Evolutionary conservation across 2,797 vertebrate genomes (phyloP).

Genomic region (Gymnocypris eckloni): DNA sequence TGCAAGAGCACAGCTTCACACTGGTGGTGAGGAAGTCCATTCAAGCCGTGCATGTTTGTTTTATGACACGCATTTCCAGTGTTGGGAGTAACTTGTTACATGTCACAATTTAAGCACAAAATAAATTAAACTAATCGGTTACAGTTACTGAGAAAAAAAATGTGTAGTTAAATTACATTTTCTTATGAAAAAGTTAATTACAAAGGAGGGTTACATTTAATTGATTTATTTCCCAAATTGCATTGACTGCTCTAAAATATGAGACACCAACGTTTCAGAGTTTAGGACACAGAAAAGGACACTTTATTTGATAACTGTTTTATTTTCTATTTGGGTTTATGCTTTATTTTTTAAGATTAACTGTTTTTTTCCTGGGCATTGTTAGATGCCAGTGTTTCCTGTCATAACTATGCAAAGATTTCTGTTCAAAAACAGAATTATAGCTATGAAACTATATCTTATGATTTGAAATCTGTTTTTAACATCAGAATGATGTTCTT

Average conservation of each 20-base stretch:
- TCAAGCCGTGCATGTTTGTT: neutral
- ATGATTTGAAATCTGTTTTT: too few relatives aligned
- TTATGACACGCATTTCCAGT: neutral
- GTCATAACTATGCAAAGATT: too few relatives aligned
- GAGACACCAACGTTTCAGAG: too few relatives aligned
- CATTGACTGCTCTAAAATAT: neutral
- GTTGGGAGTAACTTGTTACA: neutral
- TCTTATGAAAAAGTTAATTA: neutral
- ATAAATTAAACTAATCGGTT: neutral
- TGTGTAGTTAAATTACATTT: neutral
- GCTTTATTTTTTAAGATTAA: too few relatives aligned
- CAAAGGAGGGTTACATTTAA: neutral
- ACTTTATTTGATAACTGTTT: neutral
- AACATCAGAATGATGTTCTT: too few relatives aligned
- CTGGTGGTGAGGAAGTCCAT: conserved; percentile 84
- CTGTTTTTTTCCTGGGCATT: too few relatives aligned
- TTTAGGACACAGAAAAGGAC: neutral
- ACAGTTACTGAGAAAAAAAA: neutral
- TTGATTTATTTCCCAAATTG: neutral
- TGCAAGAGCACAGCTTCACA: conserved; percentile 89
- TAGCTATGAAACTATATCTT: too few relatives aligned
- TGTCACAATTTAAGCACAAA: neutral
- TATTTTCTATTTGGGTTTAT: neutral
- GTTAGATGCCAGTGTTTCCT: too few relatives aligned
- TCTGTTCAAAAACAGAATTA: too few relatives aligned